phyloP scores from a whole-genome alignment of 2,797 vertebrate species.

The Falco peregrinus region DNA sequence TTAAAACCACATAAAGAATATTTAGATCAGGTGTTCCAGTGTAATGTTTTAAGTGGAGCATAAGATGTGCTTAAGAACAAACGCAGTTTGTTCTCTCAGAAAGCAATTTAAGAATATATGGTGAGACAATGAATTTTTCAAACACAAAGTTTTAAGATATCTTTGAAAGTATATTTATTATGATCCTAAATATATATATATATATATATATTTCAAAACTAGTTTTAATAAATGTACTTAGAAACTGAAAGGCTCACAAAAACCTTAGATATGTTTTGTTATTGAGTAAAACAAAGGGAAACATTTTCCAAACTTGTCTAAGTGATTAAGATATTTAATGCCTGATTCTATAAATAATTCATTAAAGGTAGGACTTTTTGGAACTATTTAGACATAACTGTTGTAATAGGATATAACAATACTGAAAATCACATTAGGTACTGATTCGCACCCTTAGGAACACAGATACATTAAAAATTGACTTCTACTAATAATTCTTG shows the following conservation, averaged over 20 bases:
- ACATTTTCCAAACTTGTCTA: background rate
- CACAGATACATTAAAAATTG: background rate
- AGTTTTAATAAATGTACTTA: background rate
- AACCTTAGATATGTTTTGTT: background rate
- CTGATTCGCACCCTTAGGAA: background rate
- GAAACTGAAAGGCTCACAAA: background rate
- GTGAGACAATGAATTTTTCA: too few species aligned
- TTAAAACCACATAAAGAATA: slow-evolving; percentile 2
- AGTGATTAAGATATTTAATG: background rate
- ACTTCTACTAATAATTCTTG: background rate
- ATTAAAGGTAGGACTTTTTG: background rate
- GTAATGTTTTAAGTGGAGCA: background rate
- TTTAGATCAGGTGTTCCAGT: background rate
- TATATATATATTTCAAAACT: background rate
- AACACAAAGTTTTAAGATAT: background rate
- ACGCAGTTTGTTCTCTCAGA: background rate
- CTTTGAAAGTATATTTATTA: background rate
- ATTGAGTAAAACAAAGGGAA: background rate
- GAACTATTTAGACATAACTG: background rate
- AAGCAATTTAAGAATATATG: background rate
- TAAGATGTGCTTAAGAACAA: background rate
- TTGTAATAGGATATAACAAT: background rate
- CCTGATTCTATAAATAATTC: background rate
- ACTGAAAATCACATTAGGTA: background rate
- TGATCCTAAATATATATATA: background rate